Conservation (phyloP, 2,797 vertebrate species). For the Hylomyscus alleni region DNA sequence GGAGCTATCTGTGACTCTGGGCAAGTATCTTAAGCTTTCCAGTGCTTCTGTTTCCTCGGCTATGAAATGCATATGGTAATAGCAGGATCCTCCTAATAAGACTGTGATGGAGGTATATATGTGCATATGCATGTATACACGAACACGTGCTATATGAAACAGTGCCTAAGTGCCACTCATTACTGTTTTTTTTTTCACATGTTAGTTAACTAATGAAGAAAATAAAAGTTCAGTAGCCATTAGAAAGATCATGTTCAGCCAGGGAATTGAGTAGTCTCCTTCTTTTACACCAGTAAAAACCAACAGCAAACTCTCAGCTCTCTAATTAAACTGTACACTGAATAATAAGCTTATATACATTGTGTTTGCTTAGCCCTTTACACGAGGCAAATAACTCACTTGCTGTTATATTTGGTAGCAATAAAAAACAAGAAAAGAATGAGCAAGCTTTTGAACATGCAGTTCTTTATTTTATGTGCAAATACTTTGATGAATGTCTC, state of each 20-base stretch:
- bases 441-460: slow-evolving; percentile 64
- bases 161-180: neutral
- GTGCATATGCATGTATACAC: neutral
- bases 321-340: slow-evolving; percentile 65
- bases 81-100: neutral
- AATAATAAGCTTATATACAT: slow-evolving; percentile 27
- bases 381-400: slow-evolving; percentile 66
- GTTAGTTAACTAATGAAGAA: neutral
- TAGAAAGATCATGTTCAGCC: slow-evolving; percentile 57
- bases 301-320: slow-evolving; percentile 50
- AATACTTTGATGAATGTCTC: slow-evolving; percentile 67
- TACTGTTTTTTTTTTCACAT: slow-evolving; percentile 28
- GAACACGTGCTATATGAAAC: neutral
- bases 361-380: slow-evolving; percentile 66
- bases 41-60: neutral
- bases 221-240: neutral
- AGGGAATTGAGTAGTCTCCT: neutral
- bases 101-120: neutral
- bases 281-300: slow-evolving; percentile 63
- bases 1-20: slow-evolving; percentile 8
- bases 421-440: slow-evolving; percentile 76
- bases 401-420: slow-evolving; percentile 66
- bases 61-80: neutral
- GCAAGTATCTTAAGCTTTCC: neutral
- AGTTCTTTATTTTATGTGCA: slow-evolving; percentile 70